Evolutionary conservation across 2,888 invertebrate species (phyloP).

Genomic region (Lithophane ornitopus): DNA sequence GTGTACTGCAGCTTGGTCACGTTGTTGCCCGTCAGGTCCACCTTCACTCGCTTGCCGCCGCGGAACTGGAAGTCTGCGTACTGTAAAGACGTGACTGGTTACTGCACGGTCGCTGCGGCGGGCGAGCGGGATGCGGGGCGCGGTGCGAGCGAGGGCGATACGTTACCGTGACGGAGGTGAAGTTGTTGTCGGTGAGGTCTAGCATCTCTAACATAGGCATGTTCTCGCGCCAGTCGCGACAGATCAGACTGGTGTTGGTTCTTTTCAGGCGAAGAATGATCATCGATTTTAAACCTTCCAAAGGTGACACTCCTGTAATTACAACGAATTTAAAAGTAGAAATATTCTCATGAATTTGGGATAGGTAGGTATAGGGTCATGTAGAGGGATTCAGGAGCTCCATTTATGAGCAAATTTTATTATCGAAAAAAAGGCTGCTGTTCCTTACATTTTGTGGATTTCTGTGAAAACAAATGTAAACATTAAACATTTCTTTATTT

Average conservation of each 20-base stretch:
- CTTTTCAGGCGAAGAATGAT: slow-evolving; percentile 21
- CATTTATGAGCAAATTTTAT: not conserved
- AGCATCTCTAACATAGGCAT: slow-evolving; percentile 44
- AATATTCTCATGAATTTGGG: not conserved
- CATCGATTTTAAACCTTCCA: slow-evolving; percentile 31
- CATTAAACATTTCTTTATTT: no score
- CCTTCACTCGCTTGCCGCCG: not conserved
- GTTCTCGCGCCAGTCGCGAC: slow-evolving; percentile 54
- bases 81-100: slow-evolving; percentile 32
- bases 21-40: slow-evolving; percentile 38
- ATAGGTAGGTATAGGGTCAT: not conserved
- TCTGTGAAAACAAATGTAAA: not conserved
- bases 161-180: slow-evolving; percentile 50
- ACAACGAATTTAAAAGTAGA: not conserved
- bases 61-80: slow-evolving; percentile 52
- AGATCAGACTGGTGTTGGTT: slow-evolving; percentile 45
- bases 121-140: not conserved
- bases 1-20: slow-evolving; percentile 38
- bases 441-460: not conserved
- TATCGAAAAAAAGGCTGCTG: not conserved
- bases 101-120: not conserved
- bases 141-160: not conserved
- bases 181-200: slow-evolving; percentile 45
- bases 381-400: not conserved
- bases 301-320: slow-evolving; percentile 47